Base-by-base conservation (phyloP, 2,797 vertebrate species). In the Lepilemur septentrionalis region DNA sequence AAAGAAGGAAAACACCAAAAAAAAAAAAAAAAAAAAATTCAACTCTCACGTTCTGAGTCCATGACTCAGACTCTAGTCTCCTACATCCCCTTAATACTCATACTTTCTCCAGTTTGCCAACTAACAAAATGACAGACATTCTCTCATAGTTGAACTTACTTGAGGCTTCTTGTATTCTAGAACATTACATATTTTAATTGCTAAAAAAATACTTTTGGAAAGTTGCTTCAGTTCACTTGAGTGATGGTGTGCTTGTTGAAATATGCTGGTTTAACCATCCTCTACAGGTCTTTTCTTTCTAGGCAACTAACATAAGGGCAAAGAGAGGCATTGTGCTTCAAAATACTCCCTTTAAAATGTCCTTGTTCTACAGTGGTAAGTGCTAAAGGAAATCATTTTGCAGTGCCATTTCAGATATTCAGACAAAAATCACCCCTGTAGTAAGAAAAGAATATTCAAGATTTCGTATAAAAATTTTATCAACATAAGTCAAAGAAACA, bases 381-480 rank as follows among this genome's bases (percentile, higher is more conserved):
- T 63, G 50, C 41, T 72, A 87, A 82, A 76, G 35, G 18, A 72
- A 92, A 69, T 70, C 52, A 88, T 70, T 89, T 80, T 81, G 35
- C 59, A 94, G 46, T 75, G 72, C 9, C 17, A 96, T 90, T 76
- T 95, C 69, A 95, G 83, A 96, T 25, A 76, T 0, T 7, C 32
- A 92, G 41, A 89, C 9, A 78, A 76, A 72, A 87, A 87, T 86
- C 55, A 83, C 81, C n/a, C 70, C 32, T 65, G 1, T 23, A 57
- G 30, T 59, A 89, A 87, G 61, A 52, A 95, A 73, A 72, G 18
- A 80, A 69, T 61, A 61, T n/a, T 65, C 12, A 95, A 86, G 50
- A 87, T 55, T 65, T 78, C 84, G 69, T 50, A 72, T 57, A 18
- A 89, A 84, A 72, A 41, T 38, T 46, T 70, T 57, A 93, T 52